Evolutionary conservation across 2,113 vertebrate species (phyloP), one percentile per base, ranked within the genome.

Genomic region (Scolopax mira): DNA sequence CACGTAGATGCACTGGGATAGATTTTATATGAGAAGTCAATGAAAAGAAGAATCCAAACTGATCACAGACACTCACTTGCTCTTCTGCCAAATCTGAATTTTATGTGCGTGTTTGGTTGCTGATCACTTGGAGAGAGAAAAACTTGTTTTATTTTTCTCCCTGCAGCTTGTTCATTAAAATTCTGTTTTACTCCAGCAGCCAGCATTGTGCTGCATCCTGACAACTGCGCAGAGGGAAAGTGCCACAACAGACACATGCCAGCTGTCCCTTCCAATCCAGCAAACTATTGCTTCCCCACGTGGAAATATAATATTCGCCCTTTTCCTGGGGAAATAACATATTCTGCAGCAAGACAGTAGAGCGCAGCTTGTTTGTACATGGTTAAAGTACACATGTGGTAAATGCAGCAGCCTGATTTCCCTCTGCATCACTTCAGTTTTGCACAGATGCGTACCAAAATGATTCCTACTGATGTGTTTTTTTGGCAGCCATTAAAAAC

Each of bases 131-230:
- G 77, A 81, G 46, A 65, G 57, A 92, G 78, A 82, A 51, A 94
- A 95, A 94, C 74, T 86, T 94, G 52, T 61, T 96, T 92, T 85
- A 92, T 91, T 96, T 89, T 84, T 95, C 41, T 96, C 73, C 82
- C 90, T 94, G 79, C 72, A 94, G 85, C 83, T 79, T 94, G 52
- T 85, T 95, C 96, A 96, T 96, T 96, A 93, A 90, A 97, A 97
- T 97, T 94, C 96, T 62, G 21, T 13, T 97, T 92, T 96, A 62
- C 54, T 89, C 79, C 46, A 87, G 73, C 83, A 96, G 61, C 83
- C 88, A 92, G 57, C 62, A 89, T 89, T 79, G 61, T 93, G 86
- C 86, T 92, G 73, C 77, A 79, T 85, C 84, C 83, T 73, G 83
- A 96, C 90, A 94, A 95, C 70, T 65, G 44, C 1, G 1, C 57